phyloP scores from a whole-genome alignment of 1,140 invertebrate species.

The Colletes gigas region DNA sequence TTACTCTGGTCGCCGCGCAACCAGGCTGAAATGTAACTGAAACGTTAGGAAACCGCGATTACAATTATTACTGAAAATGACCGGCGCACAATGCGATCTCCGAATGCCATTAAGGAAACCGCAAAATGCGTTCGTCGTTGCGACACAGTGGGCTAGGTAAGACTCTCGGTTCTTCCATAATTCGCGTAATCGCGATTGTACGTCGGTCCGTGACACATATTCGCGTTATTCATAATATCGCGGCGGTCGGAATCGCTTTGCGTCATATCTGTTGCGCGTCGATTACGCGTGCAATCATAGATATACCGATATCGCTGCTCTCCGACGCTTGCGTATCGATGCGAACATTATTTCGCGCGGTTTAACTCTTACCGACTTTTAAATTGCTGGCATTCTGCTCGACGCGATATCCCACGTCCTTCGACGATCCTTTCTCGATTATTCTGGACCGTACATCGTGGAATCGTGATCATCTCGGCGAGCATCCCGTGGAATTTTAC shows the following conservation, averaged over 20 bases:
- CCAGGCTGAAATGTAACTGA: background rate
- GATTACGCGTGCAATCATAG: slow-evolving; percentile 54
- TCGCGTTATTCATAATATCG: slow-evolving; percentile 38
- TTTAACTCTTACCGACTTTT: background rate
- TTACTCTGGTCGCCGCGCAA: background rate
- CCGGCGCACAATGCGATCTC: slow-evolving; percentile 41
- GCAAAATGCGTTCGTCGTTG: slow-evolving; percentile 22
- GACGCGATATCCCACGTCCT: too few relatives aligned
- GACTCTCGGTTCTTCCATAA: slow-evolving; percentile 29
- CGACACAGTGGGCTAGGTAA: slow-evolving; percentile 17
- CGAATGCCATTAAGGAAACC: slow-evolving; percentile 38
- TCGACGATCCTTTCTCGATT: too few relatives aligned
- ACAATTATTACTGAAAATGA: slow-evolving; percentile 12
- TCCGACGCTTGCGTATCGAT: slow-evolving; percentile 14
- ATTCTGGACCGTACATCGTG: too few relatives aligned
- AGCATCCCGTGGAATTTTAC: too few relatives aligned
- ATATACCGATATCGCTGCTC: slow-evolving; percentile 13
- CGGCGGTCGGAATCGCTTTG: background rate
- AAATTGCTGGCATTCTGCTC: slow-evolving; percentile 13
- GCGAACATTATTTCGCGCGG: background rate
- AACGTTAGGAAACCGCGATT: slow-evolving; percentile 16
- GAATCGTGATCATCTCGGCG: too few relatives aligned
- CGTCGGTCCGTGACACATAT: slow-evolving; percentile 42
- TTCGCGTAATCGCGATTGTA: slow-evolving; percentile 39
- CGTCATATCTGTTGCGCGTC: slow-evolving; percentile 32